Conservation (phyloP, 2,797 vertebrate genomes). For the Nannoperca australis region DNA sequence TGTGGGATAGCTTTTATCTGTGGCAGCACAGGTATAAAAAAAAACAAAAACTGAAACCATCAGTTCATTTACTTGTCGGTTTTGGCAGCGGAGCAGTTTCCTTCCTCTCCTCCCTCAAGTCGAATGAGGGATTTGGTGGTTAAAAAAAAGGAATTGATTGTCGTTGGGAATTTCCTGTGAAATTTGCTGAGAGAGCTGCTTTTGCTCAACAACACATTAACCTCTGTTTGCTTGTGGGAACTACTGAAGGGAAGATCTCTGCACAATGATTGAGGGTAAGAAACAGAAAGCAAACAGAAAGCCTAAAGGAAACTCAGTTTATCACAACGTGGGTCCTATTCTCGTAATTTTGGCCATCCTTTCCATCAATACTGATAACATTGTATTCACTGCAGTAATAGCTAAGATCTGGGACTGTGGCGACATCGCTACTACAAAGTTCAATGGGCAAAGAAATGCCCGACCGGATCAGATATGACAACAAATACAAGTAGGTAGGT, state of each 20-base stretch:
- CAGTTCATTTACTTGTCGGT: conserved; percentile 63
- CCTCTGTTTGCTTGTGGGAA: conserved; percentile 57
- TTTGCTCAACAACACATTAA: conserved; percentile 50
- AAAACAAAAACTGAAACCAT: conserved; percentile 40
- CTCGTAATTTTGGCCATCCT: not conserved
- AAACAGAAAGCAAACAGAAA: not conserved
- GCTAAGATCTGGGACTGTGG: too few species aligned
- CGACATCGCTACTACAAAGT: too few species aligned
- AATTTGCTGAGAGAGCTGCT: conserved; percentile 60
- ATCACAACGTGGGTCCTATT: too few species aligned
- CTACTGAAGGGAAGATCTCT: conserved; percentile 25
- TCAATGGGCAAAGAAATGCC: too few species aligned
- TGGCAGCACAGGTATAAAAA: conserved; percentile 30
- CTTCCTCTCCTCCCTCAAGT: conserved; percentile 61
- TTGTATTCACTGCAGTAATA: too few species aligned
- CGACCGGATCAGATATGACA: too few species aligned
- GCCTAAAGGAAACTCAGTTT: not conserved
- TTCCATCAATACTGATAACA: not conserved
- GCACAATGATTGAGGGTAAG: not conserved
- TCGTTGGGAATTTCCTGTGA: conserved; percentile 67
- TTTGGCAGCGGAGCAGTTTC: conserved; percentile 63
- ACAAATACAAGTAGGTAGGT: too few species aligned
- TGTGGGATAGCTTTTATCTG: conserved; percentile 52
- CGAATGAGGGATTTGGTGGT: conserved; percentile 68
- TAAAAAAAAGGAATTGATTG: conserved; percentile 60